A percentile compares a stretch with the other conserved stretches of the same genome.
Conservation (phyloP, 2,888 invertebrate genomes). For the Scaptomyza flava region DNA sequence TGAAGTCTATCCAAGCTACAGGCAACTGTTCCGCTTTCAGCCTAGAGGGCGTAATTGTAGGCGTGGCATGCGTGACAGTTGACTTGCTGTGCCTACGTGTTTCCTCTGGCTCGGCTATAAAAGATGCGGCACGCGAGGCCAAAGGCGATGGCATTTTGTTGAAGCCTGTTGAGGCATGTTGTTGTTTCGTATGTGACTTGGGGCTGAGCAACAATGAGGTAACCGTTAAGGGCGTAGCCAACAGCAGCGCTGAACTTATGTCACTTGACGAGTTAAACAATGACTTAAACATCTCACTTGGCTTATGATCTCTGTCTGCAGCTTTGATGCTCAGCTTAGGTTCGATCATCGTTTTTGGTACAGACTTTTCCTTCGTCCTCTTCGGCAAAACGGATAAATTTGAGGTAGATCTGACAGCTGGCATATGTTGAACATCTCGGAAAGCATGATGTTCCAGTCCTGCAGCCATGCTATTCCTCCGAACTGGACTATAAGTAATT, state of each 20-base stretch:
- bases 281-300: constrained; percentile 25
- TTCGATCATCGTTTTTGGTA: constrained; percentile 2
- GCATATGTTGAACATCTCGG: constrained; percentile 5
- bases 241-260: constrained; percentile 34
- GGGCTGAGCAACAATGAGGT: constrained; percentile 27
- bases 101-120: constrained; percentile 34
- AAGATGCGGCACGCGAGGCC: constrained; percentile 35
- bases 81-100: constrained; percentile 14
- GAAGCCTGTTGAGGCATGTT: constrained; percentile 4
- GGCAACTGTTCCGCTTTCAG: constrained; percentile 2
- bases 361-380: constrained; percentile 1
- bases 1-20: background rate
- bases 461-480: constrained; percentile 36
- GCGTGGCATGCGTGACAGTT: constrained; percentile 43
- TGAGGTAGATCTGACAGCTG: constrained; percentile 33
- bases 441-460: constrained; percentile 9
- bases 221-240: constrained; percentile 26
- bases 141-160: constrained; percentile 30
- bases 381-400: constrained; percentile 17
- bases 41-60: constrained; percentile 25
- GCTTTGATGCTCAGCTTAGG: background rate
- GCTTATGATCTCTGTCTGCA: background rate
- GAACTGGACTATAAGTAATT: constrained; percentile 16
- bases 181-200: constrained; percentile 1
- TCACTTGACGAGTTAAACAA: constrained; percentile 30